Evolutionary conservation across 2,113 vertebrate genomes (phyloP).

Genomic region (Chrysemys picta): DNA sequence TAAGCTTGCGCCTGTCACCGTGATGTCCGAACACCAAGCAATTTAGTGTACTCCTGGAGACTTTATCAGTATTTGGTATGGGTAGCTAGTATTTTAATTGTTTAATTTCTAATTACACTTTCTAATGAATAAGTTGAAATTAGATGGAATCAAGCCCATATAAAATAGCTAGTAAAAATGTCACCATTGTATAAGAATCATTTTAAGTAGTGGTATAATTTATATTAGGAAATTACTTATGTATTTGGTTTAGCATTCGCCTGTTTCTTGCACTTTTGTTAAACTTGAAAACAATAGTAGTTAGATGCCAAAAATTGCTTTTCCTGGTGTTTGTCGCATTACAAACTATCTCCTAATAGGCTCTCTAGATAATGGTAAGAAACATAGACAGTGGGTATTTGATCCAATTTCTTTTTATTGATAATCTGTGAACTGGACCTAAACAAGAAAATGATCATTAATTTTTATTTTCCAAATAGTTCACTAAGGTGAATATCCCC

Average conservation of each 20-base stretch:
- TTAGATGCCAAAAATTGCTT: not conserved
- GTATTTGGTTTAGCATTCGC: not conserved
- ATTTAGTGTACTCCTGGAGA: not conserved
- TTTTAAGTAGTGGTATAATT: not conserved
- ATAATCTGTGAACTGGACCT: conserved; percentile 10
- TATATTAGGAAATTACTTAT: not conserved
- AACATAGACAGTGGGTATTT: not conserved
- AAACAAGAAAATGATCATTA: conserved; percentile 50
- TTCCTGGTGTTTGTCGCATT: not conserved
- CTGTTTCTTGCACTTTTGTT: not conserved
- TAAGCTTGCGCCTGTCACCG: not conserved
- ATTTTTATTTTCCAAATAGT: conserved; percentile 62
- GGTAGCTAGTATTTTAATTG: not conserved
- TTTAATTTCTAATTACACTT: not conserved
- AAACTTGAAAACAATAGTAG: not conserved
- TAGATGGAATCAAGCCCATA: not conserved
- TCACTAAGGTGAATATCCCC: conserved; percentile 42
- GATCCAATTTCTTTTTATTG: not conserved
- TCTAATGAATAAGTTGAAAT: not conserved
- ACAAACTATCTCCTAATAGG: not conserved
- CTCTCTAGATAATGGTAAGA: not conserved
- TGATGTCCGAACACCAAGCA: not conserved
- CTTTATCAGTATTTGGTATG: not conserved
- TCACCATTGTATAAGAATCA: not conserved
- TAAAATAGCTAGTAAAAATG: not conserved